phyloP scores from a whole-genome alignment of 2,113 vertebrate species.

The Cranoglanis bouderius region DNA sequence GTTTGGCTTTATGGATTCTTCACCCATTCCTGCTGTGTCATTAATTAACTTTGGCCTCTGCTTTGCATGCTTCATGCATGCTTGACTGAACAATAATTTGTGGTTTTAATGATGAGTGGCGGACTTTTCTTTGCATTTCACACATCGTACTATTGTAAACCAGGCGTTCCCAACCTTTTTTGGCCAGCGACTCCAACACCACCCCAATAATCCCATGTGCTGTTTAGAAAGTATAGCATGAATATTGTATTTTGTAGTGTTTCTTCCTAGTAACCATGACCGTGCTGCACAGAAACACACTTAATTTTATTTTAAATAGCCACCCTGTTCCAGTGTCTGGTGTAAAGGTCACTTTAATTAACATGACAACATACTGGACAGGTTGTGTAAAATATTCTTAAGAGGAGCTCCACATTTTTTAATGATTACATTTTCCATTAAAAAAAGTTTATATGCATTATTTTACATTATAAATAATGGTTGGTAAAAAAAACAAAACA shows the following conservation, averaged over 20 bases:
- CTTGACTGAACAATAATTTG: slow-evolving; percentile 59
- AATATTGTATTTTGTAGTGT: neutral
- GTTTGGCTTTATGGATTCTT: slow-evolving; percentile 36
- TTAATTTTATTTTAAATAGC: neutral
- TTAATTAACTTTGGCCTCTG: slow-evolving; percentile 60
- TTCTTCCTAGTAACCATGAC: neutral
- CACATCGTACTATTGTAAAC: neutral
- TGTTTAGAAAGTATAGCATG: neutral
- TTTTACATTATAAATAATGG: neutral
- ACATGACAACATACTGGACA: neutral
- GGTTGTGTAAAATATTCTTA: neutral
- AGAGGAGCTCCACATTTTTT: neutral
- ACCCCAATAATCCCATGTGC: neutral
- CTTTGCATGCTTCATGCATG: slow-evolving; percentile 57
- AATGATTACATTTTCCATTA: neutral
- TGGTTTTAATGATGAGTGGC: slow-evolving; percentile 58
- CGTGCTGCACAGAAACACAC: neutral
- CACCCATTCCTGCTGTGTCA: slow-evolving; percentile 52
- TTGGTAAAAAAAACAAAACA: too few relatives aligned
- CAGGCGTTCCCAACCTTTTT: neutral
- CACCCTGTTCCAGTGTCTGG: neutral
- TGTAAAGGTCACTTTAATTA: neutral
- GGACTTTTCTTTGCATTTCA: slow-evolving; percentile 3
- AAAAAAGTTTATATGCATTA: neutral
- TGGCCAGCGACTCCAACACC: neutral